These are phyloP conservation scores for Pseudomugil gertrudae DNA, from an alignment of 2,797 vertebrate genomes.

Conservation along the genomic window DNA sequence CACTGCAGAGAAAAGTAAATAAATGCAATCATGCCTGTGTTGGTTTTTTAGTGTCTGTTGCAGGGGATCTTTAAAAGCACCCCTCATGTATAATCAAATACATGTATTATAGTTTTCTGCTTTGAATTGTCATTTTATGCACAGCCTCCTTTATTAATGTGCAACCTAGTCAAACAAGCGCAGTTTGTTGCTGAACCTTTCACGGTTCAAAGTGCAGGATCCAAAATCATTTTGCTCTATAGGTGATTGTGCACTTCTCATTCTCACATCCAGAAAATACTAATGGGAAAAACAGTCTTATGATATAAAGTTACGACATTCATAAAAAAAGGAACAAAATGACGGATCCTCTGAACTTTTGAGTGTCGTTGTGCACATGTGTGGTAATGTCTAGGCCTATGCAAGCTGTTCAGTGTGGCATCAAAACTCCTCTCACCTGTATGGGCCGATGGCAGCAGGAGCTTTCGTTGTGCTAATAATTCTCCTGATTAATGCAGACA, in stretches of 20 bases:
- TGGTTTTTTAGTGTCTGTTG: too few relatives aligned
- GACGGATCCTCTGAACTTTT: too few relatives aligned
- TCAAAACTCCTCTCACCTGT: conserved; percentile 84
- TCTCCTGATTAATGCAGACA: conserved; percentile 84
- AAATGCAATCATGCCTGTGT: too few relatives aligned
- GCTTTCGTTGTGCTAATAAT: conserved; percentile 86
- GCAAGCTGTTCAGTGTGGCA: background rate
- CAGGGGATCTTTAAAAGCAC: too few relatives aligned
- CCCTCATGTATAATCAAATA: too few relatives aligned
- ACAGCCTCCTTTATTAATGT: too few relatives aligned
- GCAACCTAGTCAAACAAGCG: background rate
- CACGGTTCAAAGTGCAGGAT: conserved; percentile 31
- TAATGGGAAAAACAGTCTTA: background rate
- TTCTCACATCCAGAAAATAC: background rate
- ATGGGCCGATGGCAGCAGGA: conserved; percentile 87
- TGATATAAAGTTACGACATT: too few relatives aligned
- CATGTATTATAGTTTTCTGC: background rate
- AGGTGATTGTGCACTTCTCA: background rate
- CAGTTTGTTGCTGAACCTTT: background rate
- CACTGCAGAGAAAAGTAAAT: too few relatives aligned
- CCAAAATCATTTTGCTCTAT: conserved; percentile 33
- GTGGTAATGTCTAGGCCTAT: background rate
- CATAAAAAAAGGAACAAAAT: too few relatives aligned
- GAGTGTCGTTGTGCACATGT: background rate
- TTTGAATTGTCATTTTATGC: background rate